phyloP scores from a whole-genome alignment of 1,140 invertebrate genomes.

The Diachasma alloeum region DNA sequence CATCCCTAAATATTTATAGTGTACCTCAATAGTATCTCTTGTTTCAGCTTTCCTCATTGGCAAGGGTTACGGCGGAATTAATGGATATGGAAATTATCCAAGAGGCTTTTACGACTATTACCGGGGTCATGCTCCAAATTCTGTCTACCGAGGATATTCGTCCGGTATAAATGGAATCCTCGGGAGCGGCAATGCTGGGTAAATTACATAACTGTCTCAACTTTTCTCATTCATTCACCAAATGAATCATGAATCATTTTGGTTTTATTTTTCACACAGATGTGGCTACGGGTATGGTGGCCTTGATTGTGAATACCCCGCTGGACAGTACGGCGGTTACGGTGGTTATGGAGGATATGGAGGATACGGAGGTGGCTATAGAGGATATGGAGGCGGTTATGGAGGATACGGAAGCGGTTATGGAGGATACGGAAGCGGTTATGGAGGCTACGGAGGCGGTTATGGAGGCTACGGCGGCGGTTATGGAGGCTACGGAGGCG shows the following conservation, averaged over 20 bases:
- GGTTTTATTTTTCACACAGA: not conserved
- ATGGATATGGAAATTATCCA: conserved; percentile 40
- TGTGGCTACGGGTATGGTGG: conserved; percentile 27
- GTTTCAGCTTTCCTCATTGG: conserved; percentile 42
- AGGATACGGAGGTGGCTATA: conserved; percentile 1
- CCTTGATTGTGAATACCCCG: conserved; percentile 11
- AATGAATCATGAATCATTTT: not conserved
- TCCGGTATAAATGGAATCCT: conserved; percentile 26
- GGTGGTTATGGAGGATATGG: conserved; percentile 27
- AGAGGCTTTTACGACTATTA: conserved; percentile 37
- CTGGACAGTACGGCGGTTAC: not conserved
- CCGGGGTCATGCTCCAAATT: conserved; percentile 31
- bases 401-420: conserved; percentile 15
- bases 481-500: conserved; percentile 9
- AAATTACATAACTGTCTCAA: conserved; percentile 19
- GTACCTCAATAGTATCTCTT: not conserved
- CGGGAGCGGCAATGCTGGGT: conserved; percentile 41
- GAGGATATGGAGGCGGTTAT: not conserved
- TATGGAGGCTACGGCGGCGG: conserved; percentile 14
- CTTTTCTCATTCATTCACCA: conserved; percentile 1
- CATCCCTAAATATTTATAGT: too few species aligned
- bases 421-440: conserved; percentile 15
- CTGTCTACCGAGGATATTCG: conserved; percentile 40
- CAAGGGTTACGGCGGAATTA: conserved; percentile 36
- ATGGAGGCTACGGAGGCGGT: conserved; percentile 14